Percentiles rank a stretch among this genome's conserved stretches.
These are phyloP conservation scores for Potorous gilbertii DNA, from an alignment of 2,797 vertebrate genomes.

Conservation along the genomic window DNA sequence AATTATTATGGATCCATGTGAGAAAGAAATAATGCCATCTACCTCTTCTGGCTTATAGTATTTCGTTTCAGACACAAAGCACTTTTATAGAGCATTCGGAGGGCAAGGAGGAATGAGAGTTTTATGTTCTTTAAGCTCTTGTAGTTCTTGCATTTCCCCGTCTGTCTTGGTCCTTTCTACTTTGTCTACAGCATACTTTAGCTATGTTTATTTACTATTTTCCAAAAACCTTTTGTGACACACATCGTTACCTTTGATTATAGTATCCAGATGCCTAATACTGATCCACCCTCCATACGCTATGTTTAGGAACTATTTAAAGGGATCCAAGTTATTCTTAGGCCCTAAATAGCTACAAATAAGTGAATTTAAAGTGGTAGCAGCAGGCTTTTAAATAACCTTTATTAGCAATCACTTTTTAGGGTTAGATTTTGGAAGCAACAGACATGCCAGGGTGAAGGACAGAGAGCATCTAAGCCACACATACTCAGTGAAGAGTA, in stretches of 20 bases:
- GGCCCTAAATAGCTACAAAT: constrained; percentile 69
- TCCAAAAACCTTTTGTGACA: constrained; percentile 31
- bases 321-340: constrained; percentile 51
- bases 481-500: not conserved
- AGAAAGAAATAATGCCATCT: too few species aligned
- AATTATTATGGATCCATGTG: not conserved
- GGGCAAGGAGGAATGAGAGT: not conserved
- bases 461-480: not conserved
- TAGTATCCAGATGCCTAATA: constrained; percentile 47
- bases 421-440: not conserved
- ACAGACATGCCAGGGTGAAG: constrained; percentile 52
- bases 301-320: constrained; percentile 59
- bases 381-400: constrained; percentile 33
- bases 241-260: not conserved
- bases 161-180: constrained; percentile 11
- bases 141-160: not conserved
- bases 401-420: constrained; percentile 17
- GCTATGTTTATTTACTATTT: constrained; percentile 52
- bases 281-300: constrained; percentile 19
- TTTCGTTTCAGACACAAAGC: not conserved
- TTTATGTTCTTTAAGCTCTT: not conserved
- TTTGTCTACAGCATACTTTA: constrained; percentile 57
- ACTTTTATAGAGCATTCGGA: not conserved
- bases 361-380: constrained; percentile 35
- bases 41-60: not conserved